These are phyloP conservation scores for Tinamus guttatus DNA, from an alignment of 2,113 vertebrate genomes.

Conservation along the genomic window DNA sequence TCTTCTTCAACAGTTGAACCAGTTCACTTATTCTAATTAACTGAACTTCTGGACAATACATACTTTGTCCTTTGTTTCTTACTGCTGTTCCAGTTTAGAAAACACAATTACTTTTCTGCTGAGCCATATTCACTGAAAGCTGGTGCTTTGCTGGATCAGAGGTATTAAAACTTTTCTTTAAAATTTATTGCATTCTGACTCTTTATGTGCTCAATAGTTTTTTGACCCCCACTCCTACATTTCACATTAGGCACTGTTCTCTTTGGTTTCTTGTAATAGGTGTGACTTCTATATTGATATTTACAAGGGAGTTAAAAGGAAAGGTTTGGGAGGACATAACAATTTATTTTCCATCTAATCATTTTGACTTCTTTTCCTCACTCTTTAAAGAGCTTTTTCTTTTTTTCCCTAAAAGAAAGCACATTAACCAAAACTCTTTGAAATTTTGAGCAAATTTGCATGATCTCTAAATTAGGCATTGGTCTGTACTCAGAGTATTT, in stretches of 20 bases:
- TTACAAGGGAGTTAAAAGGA: slow-evolving; percentile 17
- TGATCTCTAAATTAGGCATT: neutral
- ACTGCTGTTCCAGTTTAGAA: neutral
- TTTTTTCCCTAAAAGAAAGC: neutral
- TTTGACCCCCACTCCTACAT: neutral
- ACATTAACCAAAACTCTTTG: slow-evolving; percentile 10
- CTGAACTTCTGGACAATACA: neutral
- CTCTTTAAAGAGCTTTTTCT: neutral
- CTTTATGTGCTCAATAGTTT: neutral
- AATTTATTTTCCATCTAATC: slow-evolving; percentile 16
- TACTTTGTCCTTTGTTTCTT: neutral
- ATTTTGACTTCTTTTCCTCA: neutral
- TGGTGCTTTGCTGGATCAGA: neutral
- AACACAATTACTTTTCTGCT: neutral
- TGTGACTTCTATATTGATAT: neutral
- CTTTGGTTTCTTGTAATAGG: neutral
- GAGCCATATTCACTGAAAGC: neutral
- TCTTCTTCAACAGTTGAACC: neutral
- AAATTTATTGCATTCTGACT: neutral
- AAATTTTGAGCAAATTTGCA: neutral
- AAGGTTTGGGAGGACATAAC: neutral
- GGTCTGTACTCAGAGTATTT: neutral
- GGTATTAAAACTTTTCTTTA: neutral
- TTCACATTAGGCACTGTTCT: neutral
- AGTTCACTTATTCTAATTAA: neutral